A percentile compares a stretch with the other conserved stretches of the same genome.
Conservation (phyloP, 2,888 invertebrate species). For the Geophilus truncorum region DNA sequence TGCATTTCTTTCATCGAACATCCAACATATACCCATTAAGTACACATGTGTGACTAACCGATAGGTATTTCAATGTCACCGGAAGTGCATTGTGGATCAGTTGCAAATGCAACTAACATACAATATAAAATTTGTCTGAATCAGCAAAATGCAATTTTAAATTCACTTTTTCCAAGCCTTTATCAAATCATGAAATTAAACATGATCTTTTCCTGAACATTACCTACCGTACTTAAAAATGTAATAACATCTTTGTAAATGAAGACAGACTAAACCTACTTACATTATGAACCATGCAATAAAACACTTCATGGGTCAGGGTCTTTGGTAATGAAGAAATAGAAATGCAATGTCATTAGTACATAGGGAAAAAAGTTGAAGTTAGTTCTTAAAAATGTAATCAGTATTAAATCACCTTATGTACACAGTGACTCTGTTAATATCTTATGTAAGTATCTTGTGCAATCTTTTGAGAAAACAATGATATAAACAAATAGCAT, state of each 20-base stretch:
- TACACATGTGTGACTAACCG: no score
- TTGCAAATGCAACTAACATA: neutral
- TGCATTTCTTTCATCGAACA: neutral
- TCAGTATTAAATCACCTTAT: neutral
- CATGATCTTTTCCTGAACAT: no score
- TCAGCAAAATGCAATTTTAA: neutral
- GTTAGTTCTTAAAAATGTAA: neutral
- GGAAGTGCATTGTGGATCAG: neutral
- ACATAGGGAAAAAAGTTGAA: neutral
- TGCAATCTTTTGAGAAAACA: neutral
- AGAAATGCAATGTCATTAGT: neutral
- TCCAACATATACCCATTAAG: neutral
- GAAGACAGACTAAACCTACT: neutral
- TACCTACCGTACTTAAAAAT: neutral
- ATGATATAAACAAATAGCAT: neutral
- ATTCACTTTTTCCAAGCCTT: no score
- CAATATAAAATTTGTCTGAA: neutral
- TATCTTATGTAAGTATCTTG: neutral
- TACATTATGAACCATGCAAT: neutral
- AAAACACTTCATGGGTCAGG: neutral
- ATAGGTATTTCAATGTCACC: neutral
- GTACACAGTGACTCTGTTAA: neutral
- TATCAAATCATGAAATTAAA: no score
- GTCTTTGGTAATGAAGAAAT: neutral
- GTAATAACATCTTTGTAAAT: neutral